These are phyloP conservation scores for Crenuchus spilurus DNA, from an alignment of 2,797 vertebrate genomes.

Conservation along the genomic window DNA sequence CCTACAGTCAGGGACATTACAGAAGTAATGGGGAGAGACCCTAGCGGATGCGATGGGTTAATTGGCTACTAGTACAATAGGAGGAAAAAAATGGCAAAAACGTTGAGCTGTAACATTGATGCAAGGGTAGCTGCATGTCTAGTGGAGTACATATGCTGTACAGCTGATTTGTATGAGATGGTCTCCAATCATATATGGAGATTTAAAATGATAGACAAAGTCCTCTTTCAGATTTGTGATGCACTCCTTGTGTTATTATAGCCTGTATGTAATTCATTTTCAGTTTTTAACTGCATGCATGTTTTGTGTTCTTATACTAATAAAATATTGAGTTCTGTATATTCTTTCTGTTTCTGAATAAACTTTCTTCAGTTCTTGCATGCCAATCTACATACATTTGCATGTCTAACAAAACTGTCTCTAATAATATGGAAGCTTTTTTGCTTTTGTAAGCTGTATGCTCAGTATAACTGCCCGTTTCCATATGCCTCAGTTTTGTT, in stretches of 20 bases:
- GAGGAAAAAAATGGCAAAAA: too few relatives aligned
- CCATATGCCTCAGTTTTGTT: background rate
- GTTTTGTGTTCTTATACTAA: slow-evolving; percentile 68
- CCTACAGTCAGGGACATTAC: too few relatives aligned
- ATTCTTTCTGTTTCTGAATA: slow-evolving; percentile 53
- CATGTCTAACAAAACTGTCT: slow-evolving; percentile 39
- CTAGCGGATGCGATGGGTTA: too few relatives aligned
- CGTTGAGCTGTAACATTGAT: too few relatives aligned
- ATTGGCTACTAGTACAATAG: too few relatives aligned
- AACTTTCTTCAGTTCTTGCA: slow-evolving; percentile 37
- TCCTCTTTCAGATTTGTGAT: slow-evolving; percentile 23
- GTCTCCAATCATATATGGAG: background rate
- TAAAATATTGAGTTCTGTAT: slow-evolving; percentile 63
- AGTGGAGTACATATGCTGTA: background rate
- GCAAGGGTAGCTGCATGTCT: too few relatives aligned
- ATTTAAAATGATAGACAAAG: background rate
- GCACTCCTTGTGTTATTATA: slow-evolving; percentile 20
- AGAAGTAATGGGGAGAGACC: too few relatives aligned
- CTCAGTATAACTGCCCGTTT: background rate
- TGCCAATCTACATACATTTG: slow-evolving; percentile 14
- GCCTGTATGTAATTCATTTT: slow-evolving; percentile 8
- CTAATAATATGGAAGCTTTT: slow-evolving; percentile 21
- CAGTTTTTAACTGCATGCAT: slow-evolving; percentile 53
- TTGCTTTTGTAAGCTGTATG: slow-evolving; percentile 16
- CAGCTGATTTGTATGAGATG: background rate